phyloP scores from a whole-genome alignment of 2,888 invertebrate genomes.

The Cosmia pyralina region DNA sequence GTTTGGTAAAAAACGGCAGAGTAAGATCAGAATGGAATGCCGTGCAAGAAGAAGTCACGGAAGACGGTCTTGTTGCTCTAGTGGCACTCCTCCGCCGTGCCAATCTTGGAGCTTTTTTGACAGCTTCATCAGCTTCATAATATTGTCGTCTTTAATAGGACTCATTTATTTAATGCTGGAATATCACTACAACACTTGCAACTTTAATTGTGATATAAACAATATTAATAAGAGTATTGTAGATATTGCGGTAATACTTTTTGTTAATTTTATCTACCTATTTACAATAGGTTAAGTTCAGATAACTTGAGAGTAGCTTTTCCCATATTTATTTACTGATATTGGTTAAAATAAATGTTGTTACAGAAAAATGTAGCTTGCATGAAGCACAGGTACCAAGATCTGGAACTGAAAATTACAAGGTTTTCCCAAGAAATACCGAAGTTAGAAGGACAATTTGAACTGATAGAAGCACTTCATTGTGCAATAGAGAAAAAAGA shows the following conservation, averaged over 20 bases:
- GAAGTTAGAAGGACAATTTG: slow-evolving; percentile 82
- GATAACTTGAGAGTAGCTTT: too few relatives aligned
- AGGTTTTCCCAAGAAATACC: slow-evolving; percentile 79
- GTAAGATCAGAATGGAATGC: slow-evolving; percentile 73
- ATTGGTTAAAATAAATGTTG: too few relatives aligned
- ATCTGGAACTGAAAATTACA: slow-evolving; percentile 77
- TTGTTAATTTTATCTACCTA: too few relatives aligned
- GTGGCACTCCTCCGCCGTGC: slow-evolving; percentile 2
- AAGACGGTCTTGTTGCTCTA: slow-evolving; percentile 67
- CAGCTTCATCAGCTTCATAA: slow-evolving; percentile 72
- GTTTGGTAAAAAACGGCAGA: slow-evolving; percentile 26
- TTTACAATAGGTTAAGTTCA: too few relatives aligned
- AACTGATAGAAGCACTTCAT: slow-evolving; percentile 79
- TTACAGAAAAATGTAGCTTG: slow-evolving; percentile 79
- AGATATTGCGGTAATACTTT: slow-evolving; percentile 76
- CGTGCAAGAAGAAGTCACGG: slow-evolving; percentile 74
- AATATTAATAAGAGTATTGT: slow-evolving; percentile 77
- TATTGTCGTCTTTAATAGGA: slow-evolving; percentile 75
- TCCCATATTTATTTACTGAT: too few relatives aligned
- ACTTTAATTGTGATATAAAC: slow-evolving; percentile 70
- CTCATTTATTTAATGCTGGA: slow-evolving; percentile 80
- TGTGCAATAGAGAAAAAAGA: slow-evolving; percentile 71
- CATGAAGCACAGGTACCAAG: slow-evolving; percentile 76
- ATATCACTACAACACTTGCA: slow-evolving; percentile 77
- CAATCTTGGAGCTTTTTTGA: slow-evolving; percentile 67